These are phyloP conservation scores for Cirrhinus mrigala DNA, from an alignment of 2,797 vertebrate genomes.

Conservation along the genomic window DNA sequence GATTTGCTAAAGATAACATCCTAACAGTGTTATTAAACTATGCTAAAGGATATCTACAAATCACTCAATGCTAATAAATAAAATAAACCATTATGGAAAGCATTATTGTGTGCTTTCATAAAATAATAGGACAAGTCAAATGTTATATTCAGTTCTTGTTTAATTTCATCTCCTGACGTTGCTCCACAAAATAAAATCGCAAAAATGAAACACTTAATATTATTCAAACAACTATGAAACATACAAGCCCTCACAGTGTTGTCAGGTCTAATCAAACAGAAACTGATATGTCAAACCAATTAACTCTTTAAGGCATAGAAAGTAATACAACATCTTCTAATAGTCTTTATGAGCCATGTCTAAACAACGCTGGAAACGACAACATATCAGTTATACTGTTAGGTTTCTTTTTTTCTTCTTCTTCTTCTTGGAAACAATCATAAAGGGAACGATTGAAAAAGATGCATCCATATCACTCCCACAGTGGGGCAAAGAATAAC, in stretches of 20 bases:
- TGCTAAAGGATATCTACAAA: too few relatives aligned
- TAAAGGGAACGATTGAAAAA: slow-evolving; percentile 52
- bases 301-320: slow-evolving; percentile 76
- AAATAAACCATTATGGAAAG: neutral
- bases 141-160: slow-evolving; percentile 55
- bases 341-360: slow-evolving; percentile 56
- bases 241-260: slow-evolving; percentile 75
- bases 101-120: neutral
- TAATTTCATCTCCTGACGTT: slow-evolving; percentile 65
- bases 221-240: slow-evolving; percentile 68
- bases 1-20: neutral
- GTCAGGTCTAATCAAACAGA: slow-evolving; percentile 73
- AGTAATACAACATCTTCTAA: slow-evolving; percentile 60
- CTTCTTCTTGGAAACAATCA: slow-evolving; percentile 43
- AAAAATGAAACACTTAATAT: slow-evolving; percentile 58
- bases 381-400: slow-evolving; percentile 62
- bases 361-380: slow-evolving; percentile 64
- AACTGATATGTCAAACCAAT: slow-evolving; percentile 65
- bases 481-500: slow-evolving; percentile 49
- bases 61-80: too few relatives aligned
- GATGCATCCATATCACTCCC: slow-evolving; percentile 52
- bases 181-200: slow-evolving; percentile 62
- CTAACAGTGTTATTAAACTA: neutral
- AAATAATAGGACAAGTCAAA: neutral
- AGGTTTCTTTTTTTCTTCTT: neutral